Evolutionary conservation across 2,888 invertebrate genomes (phyloP), one percentile per base, ranked within the genome.

Genomic region (Clepsis dumicolana): DNA sequence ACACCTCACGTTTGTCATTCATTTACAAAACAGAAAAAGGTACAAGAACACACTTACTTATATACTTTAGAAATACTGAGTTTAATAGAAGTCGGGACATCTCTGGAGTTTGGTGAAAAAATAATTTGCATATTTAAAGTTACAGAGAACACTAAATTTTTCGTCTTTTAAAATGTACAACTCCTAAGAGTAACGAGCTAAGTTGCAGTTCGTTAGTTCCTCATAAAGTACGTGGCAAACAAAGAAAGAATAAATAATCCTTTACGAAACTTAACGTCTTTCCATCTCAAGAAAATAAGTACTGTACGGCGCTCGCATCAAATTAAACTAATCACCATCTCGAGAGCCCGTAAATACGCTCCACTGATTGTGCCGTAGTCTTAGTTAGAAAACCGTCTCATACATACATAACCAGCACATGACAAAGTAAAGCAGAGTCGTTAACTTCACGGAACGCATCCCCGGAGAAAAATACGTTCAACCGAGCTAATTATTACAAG

Each of bases 261-360:
- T 41, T n/a, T 41, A 41, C 16, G 4, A 41, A 41, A 35, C 14
- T 41, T 41, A 16, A 41, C 41, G 41, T 41, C 35, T 41, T 16
- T 41, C 3, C 14, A 8, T 32, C 12, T 14, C 21, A 2, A 38
- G 5, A 18, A 52, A 16, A 54, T 21, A 54, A 56, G 35, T 38
- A n/a, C n/a, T n/a, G n/a, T 41, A 29, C 61, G 61, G 48, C 54
- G 24, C 52, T 50, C 50, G n/a, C 38, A 67, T 63, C 50, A 63
- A 57, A 57, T 24, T 62, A 29, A 57, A 67, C 50, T 62, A 66
- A 66, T 48, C 27, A 41, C 63, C 57, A 48, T 65, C 75, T 32
- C 24, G 71, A 72, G 72, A 48, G 64, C 61, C 70, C 74, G 50
- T 75, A 73, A 76, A 75, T 70, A 72, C 72, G 52, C 61, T 71